Base-by-base conservation (phyloP, 2,888 invertebrate species). In the Drosophila atroscutellata region DNA sequence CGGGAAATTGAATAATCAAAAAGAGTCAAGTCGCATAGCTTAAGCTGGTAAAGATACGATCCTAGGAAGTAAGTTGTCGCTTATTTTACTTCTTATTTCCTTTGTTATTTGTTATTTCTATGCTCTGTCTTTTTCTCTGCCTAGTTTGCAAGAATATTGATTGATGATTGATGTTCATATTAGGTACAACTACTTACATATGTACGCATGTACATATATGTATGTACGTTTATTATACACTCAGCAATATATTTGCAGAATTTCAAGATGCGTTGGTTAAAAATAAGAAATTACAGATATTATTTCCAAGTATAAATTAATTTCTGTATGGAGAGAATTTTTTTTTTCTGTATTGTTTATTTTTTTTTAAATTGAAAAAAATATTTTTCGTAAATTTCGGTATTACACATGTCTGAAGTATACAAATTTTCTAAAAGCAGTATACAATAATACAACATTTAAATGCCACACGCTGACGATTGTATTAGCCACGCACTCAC, bases 401-500 rank as follows among this genome's bases (percentile, higher is more conserved):
- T 42, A 20, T 13, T 13, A 42, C 28, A 2, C 6, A 15, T n/a
- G n/a, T 39, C 0, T 39, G 39, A 39, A 9, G n/a, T 39, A n/a
- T 9, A 39, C 9, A 39, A 39, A n/a, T 39, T 9, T 39, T 42
- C 11, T 5, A n/a, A 42, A 32, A 32, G 0, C 32, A 32, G 3
- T 32, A 32, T 9, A 32, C 11, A 11, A 32, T 32, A 32, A 32
- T 11, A 13, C 24, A 39, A 7, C 20, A 26, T 55, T 68, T 13
- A 30, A 32, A 49, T 65, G 67, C 63, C 49, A 63, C 69, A 65
- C 58, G 60, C 68, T 45, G 63, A 59, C 64, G 72, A 84, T 84
- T 75, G 75, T 75, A 75, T 84, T 84, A 75, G 76, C 32, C 37
- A 45, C 15, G 4, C 50, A 50, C n/a, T n/a, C n/a, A n/a, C n/a